Base-by-base conservation (phyloP, 1,140 invertebrate species). In the Aphis gossypii region DNA sequence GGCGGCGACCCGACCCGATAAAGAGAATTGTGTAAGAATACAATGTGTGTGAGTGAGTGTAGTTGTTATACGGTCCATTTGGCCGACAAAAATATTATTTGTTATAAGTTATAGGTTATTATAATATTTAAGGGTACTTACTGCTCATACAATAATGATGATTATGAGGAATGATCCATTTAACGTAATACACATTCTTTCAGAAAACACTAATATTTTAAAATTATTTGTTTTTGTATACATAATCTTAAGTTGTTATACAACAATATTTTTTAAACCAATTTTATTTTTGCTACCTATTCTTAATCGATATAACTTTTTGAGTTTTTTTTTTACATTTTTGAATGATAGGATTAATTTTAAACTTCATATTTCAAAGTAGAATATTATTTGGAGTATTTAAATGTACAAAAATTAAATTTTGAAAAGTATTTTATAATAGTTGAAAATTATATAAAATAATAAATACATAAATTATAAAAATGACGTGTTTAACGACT, bases 31-130 rank as follows among this genome's bases (percentile, higher is more conserved):
- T 83, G 2, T 83, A 83, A 83, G 7, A 83, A 44, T 46, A 86
- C 30, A 76, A 14, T 23, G 87, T 54, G 87, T 35, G 30, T 46
- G 2, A 21, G 86, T 35, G 46, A 9, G 46, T 88, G 6, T 88
- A 30, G 84, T 87, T 30, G 41, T 91, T 91, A 68, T 14, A 51
- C 90, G 60, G 90, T 48, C 21, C 60, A 68, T 76, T 92, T 92
- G 90, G 44, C 44, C 18, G 60, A 46, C 60, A n/a, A 82, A 90
- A 90, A 41, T 60, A 23, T 41, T 60, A 76, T 76, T 76, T n/a
- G 60, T 76, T n/a, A n/a, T 76, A 76, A 76, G n/a, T 76, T 76
- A 76, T 60, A 60, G 8, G 0, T 60, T 30, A 60, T 60, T 30
- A 60, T 60, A 60, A 30, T 60, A n/a, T 76, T 25, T 21, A 18